phyloP scores from a whole-genome alignment of 2,797 vertebrate species.

The Enteromius viviparus region DNA sequence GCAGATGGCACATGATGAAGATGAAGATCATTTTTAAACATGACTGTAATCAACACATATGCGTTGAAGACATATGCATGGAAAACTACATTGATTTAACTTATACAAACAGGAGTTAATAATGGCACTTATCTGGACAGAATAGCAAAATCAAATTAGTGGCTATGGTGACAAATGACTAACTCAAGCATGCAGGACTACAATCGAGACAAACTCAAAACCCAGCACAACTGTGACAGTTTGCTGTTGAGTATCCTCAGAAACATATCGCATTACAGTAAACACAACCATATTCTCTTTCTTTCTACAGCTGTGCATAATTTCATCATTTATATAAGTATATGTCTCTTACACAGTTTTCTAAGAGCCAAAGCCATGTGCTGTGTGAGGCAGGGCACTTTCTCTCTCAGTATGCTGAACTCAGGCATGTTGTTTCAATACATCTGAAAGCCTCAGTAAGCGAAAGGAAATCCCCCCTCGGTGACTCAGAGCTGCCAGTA shows the following conservation, averaged over 20 bases:
- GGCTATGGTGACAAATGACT: background rate
- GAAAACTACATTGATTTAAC: background rate
- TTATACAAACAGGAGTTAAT: background rate
- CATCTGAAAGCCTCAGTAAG: constrained; percentile 65
- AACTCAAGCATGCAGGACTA: background rate
- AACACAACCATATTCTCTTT: background rate
- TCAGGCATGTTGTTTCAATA: constrained; percentile 63
- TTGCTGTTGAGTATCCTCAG: background rate
- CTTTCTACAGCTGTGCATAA: constrained; percentile 1
- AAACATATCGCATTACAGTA: constrained; percentile 21
- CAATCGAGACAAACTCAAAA: background rate
- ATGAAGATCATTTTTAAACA: background rate
- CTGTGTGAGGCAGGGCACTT: constrained; percentile 14
- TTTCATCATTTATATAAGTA: background rate
- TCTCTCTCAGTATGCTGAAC: constrained; percentile 53
- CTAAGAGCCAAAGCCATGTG: constrained; percentile 3
- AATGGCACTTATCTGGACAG: background rate
- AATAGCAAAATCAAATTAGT: background rate
- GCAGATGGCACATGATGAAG: background rate
- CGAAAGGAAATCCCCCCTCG: constrained; percentile 64
- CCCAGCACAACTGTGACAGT: background rate
- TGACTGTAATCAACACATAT: background rate
- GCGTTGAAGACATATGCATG: no score
- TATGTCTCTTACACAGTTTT: background rate
- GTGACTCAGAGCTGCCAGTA: constrained; percentile 55